Percentiles rank a stretch among this genome's conserved stretches.
These are phyloP conservation scores for Lochmaea capreae DNA, from an alignment of 2,888 invertebrate genomes.

Conservation along the genomic window DNA sequence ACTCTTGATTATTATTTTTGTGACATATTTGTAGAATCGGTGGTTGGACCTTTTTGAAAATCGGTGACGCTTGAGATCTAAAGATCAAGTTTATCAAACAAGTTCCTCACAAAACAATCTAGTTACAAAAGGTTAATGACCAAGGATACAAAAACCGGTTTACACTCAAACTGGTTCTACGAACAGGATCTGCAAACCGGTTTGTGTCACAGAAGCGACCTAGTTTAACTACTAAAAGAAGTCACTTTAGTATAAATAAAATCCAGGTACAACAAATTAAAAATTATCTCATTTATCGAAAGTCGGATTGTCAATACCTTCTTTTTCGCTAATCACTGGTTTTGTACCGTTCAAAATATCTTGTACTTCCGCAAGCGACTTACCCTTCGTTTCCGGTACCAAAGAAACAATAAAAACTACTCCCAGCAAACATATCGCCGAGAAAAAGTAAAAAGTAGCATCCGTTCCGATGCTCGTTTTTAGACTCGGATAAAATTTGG, in stretches of 20 bases:
- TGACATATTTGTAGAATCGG: no score
- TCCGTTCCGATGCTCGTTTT: slow-evolving; percentile 70
- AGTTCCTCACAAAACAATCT: no score
- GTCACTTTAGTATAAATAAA: neutral
- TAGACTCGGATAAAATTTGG: slow-evolving; percentile 75
- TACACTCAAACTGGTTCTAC: no score
- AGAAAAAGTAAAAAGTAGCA: slow-evolving; percentile 80
- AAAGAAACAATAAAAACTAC: slow-evolving; percentile 75
- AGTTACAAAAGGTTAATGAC: no score
- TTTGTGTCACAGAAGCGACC: no score
- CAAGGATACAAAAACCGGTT: no score
- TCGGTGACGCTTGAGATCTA: no score
- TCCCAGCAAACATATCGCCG: slow-evolving; percentile 73
- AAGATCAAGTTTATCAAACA: no score
- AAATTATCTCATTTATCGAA: slow-evolving; percentile 7
- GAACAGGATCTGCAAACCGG: no score
- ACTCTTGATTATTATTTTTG: no score
- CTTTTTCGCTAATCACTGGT: slow-evolving; percentile 29
- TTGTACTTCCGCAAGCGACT: slow-evolving; percentile 59
- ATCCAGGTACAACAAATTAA: slow-evolving; percentile 25
- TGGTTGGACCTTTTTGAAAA: no score
- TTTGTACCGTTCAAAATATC: slow-evolving; percentile 44
- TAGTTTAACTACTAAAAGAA: neutral
- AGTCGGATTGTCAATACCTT: slow-evolving; percentile 51
- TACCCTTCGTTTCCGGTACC: slow-evolving; percentile 78